A percentile compares a stretch with the other conserved stretches of the same genome.
These are phyloP conservation scores for Oconnorella tubifera DNA, from an alignment of 2,888 invertebrate genomes.

Conservation along the genomic window DNA sequence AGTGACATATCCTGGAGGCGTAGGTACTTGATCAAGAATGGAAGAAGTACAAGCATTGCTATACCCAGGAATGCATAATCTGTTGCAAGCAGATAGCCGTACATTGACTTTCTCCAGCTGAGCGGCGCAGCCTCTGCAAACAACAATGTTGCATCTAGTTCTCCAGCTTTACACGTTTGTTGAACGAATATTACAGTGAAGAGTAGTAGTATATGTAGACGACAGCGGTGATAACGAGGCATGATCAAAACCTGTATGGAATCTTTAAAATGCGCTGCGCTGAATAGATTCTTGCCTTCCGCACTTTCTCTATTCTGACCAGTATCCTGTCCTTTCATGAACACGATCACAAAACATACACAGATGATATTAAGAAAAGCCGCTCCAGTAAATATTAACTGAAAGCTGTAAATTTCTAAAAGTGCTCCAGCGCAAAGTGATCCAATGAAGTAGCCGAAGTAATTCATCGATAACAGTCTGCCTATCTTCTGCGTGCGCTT, in stretches of 20 bases:
- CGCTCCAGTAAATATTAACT: slow-evolving; percentile 41
- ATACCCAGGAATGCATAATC: slow-evolving; percentile 54
- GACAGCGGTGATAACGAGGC: slow-evolving; percentile 35
- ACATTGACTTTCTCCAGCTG: slow-evolving; percentile 47
- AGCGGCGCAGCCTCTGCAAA: slow-evolving; percentile 48
- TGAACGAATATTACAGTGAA: slow-evolving; percentile 41
- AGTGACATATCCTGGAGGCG: slow-evolving; percentile 45
- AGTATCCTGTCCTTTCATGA: slow-evolving; percentile 18
- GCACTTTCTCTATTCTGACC: not conserved
- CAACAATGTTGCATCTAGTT: slow-evolving; percentile 51
- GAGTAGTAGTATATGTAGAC: slow-evolving; percentile 41
- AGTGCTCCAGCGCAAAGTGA: slow-evolving; percentile 44
- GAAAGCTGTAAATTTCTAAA: slow-evolving; percentile 41
- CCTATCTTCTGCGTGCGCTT: slow-evolving; percentile 49
- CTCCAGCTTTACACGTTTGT: slow-evolving; percentile 50
- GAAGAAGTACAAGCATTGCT: slow-evolving; percentile 47
- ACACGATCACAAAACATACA: slow-evolving; percentile 36
- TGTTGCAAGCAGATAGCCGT: slow-evolving; percentile 51
- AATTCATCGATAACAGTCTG: slow-evolving; percentile 50
- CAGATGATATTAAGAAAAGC: slow-evolving; percentile 42
- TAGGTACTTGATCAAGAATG: slow-evolving; percentile 44
- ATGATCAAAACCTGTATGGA: slow-evolving; percentile 37
- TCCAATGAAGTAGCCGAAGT: slow-evolving; percentile 51
- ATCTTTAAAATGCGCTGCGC: not conserved
- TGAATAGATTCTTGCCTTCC: not conserved